Conservation (phyloP, 2,113 vertebrate species). For the Alligator sinensis region DNA sequence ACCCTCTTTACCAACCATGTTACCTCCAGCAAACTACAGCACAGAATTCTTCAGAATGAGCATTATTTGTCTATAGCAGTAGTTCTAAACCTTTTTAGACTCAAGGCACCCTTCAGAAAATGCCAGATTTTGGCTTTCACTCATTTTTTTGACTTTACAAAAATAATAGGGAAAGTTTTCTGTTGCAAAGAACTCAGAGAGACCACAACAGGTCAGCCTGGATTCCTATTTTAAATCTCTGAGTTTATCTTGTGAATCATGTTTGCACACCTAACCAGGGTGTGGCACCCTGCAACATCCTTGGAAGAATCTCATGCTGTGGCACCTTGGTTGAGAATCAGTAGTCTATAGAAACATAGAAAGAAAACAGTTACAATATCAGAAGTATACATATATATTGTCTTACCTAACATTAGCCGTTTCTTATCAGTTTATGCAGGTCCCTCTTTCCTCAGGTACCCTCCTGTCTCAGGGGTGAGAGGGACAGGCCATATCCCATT, state of each 20-base stretch:
- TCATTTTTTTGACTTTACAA: no score
- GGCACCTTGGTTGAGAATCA: no score
- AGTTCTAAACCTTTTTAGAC: background rate
- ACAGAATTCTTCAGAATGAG: background rate
- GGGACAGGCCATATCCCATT: background rate
- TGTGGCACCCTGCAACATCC: no score
- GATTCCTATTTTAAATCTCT: no score
- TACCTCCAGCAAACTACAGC: accelerated
- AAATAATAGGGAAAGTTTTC: no score
- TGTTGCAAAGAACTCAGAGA: no score
- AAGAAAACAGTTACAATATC: background rate
- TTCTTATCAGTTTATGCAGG: background rate
- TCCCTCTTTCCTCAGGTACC: background rate
- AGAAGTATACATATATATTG: background rate
- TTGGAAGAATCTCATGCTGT: no score
- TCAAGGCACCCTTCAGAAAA: constrained; percentile 14
- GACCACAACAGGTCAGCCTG: no score
- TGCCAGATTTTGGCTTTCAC: background rate
- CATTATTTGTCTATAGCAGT: background rate
- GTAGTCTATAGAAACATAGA: background rate
- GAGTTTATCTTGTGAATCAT: no score
- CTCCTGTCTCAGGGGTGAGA: background rate
- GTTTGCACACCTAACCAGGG: no score
- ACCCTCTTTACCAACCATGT: constrained; percentile 52
- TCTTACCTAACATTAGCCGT: background rate